Conservation (phyloP, 2,888 invertebrate genomes). For the Drosophila mayaguana region DNA sequence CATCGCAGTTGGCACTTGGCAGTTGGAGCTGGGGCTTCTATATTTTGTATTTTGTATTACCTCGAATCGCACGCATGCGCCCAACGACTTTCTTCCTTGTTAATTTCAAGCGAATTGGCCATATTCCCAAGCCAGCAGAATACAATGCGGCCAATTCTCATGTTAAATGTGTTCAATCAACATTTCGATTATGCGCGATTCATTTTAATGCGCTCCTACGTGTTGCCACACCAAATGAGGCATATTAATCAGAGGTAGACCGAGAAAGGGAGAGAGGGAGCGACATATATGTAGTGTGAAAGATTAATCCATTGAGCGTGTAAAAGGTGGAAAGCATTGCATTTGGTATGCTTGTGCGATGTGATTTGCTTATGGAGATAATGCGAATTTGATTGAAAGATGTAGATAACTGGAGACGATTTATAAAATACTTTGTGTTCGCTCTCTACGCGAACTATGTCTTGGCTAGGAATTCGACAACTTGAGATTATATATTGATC, state of each 20-base stretch:
- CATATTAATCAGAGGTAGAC: constrained; percentile 39
- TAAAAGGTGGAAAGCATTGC: constrained; percentile 10
- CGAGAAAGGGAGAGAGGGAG: not conserved
- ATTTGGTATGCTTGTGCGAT: constrained; percentile 11
- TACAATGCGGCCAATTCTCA: constrained; percentile 48
- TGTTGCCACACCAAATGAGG: constrained; percentile 56
- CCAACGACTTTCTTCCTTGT: constrained; percentile 68
- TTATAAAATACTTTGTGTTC: not conserved
- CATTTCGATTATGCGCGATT: constrained; percentile 72
- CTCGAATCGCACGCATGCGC: constrained; percentile 51
- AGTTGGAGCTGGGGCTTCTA: not conserved
- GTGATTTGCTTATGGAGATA: not conserved
- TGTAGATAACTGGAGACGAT: not conserved
- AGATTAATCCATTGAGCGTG: constrained; percentile 19
- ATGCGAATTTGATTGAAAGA: not conserved
- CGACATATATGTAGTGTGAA: not conserved
- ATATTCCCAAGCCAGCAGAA: constrained; percentile 26
- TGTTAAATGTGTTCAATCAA: constrained; percentile 77
- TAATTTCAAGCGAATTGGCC: constrained; percentile 61
- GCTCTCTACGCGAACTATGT: not conserved
- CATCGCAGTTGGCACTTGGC: not conserved
- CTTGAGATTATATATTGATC: not conserved
- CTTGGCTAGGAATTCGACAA: too few relatives aligned
- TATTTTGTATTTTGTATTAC: not conserved
- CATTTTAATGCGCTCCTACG: constrained; percentile 56